Conservation (phyloP, 2,888 invertebrate species). For the Aphodius sticticus region DNA sequence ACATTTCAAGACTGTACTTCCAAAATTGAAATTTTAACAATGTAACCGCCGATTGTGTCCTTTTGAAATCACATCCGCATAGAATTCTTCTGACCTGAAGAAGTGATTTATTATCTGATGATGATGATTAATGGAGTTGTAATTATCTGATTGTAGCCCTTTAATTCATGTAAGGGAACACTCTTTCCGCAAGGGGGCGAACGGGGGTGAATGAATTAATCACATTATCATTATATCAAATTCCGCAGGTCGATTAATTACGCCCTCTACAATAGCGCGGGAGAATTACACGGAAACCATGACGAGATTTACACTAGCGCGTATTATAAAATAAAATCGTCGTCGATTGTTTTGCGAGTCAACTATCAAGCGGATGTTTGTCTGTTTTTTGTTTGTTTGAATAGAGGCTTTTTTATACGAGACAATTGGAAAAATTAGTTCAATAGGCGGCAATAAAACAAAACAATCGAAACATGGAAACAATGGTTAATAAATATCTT, state of each 20-base stretch:
- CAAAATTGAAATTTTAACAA: neutral
- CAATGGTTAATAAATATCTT: neutral
- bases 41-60: neutral
- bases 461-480: neutral
- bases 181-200: neutral
- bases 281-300: neutral
- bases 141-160: neutral
- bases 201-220: neutral
- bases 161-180: neutral
- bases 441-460: neutral
- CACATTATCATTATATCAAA: neutral
- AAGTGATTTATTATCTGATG: constrained; percentile 4
- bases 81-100: neutral
- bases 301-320: neutral
- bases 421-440: neutral
- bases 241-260: neutral
- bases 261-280: neutral
- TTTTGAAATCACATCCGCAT: neutral
- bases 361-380: neutral
- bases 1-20: neutral
- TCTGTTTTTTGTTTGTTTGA: neutral
- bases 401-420: neutral
- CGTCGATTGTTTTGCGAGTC: neutral
- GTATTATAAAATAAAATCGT: neutral
- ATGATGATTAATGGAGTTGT: neutral